A percentile compares a stretch with the other conserved stretches of the same genome.
Conservation (phyloP, 2,797 vertebrate genomes). For the Cetoscarus ocellatus region DNA sequence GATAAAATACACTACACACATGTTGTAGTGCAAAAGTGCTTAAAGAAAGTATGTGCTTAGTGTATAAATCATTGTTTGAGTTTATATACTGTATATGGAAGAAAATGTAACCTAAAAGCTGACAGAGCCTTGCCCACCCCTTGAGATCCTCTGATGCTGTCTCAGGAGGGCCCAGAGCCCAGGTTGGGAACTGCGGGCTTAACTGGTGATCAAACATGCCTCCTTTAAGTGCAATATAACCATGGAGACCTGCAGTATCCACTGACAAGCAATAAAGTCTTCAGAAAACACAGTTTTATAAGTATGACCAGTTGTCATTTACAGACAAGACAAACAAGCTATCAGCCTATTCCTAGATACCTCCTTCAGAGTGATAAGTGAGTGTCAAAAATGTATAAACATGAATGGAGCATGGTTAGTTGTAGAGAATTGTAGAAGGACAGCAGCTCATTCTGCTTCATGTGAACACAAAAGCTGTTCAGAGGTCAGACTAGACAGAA, state of each 20-base stretch:
- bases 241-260: not conserved
- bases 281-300: not conserved
- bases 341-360: conserved; percentile 13
- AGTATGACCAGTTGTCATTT: conserved; percentile 23
- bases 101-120: no score
- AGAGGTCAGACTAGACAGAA: conserved; percentile 45
- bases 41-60: no score
- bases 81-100: no score
- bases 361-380: conserved; percentile 20
- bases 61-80: no score
- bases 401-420: conserved; percentile 12
- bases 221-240: not conserved
- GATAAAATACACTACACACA: no score
- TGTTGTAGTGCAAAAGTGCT: no score
- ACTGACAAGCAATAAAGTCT: not conserved
- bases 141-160: no score
- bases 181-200: no score
- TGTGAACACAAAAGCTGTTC: conserved; percentile 40
- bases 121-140: no score
- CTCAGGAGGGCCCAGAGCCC: no score
- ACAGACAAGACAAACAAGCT: conserved; percentile 46
- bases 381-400: conserved; percentile 11
- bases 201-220: no score
- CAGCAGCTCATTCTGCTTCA: conserved; percentile 46
- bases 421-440: conserved; percentile 20